These are phyloP conservation scores for Ladona fulva DNA, from an alignment of 1,140 invertebrate genomes.

Conservation along the genomic window DNA sequence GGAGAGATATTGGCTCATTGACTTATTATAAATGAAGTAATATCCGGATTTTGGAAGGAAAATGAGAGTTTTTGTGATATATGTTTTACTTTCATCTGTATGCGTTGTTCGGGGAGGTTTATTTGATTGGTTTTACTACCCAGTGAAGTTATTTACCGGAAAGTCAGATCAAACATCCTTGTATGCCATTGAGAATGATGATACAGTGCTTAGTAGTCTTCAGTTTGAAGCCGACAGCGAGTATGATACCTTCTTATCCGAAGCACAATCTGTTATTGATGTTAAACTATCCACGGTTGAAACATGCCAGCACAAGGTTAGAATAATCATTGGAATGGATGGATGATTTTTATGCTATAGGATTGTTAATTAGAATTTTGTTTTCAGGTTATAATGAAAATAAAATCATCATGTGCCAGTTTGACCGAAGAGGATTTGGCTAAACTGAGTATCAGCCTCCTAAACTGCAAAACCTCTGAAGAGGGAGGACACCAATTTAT, in stretches of 20 bases:
- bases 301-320: not conserved
- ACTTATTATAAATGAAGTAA: too few species aligned
- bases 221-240: not conserved
- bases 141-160: not conserved
- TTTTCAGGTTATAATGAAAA: conserved; percentile 47
- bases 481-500: conserved; percentile 50
- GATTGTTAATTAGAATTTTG: conserved; percentile 9
- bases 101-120: not conserved
- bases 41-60: not conserved
- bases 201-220: not conserved
- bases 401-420: conserved; percentile 45
- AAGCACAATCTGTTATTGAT: not conserved
- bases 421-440: conserved; percentile 57
- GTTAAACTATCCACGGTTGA: not conserved
- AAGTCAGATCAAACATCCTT: not conserved
- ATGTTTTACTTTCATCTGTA: not conserved
- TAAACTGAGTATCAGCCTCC: conserved; percentile 55
- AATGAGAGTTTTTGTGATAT: not conserved
- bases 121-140: not conserved
- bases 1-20: too few species aligned
- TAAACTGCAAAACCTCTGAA: conserved; percentile 57
- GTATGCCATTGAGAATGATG: not conserved
- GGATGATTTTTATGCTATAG: too few species aligned
- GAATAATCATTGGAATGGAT: too few species aligned
- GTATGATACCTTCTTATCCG: not conserved